Base-by-base conservation (phyloP, 2,888 invertebrate genomes). In the Drosophila pegasa region DNA sequence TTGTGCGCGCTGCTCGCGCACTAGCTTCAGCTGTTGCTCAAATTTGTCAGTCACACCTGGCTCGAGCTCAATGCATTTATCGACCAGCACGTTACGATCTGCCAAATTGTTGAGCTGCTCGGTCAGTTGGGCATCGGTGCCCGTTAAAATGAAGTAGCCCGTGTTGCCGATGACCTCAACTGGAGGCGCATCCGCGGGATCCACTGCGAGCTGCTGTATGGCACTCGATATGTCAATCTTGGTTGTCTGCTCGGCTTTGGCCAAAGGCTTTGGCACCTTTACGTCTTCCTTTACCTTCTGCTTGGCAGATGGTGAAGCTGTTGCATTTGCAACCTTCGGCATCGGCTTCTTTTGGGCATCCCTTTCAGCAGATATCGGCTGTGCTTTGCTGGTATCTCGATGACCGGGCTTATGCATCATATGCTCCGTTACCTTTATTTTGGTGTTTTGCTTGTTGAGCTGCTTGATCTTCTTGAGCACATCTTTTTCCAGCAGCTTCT, bases 71-170 rank as follows among this genome's bases (percentile, higher is more conserved):
- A 64, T 7, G 14, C 37, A 68, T 0, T 38, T 25, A n/a, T 55
- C 6, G 0, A 77, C 8, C 3, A 2, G 1, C 8, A 71, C 56
- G n/a, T 73, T 60, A 3, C 29, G 18, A 4, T 1, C 6, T 6
- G 27, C 20, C 37, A 88, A 54, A 8, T 69, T 22, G 1, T 27
- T 18, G 0, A 88, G 27, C 33, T 86, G 77, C 1, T 27, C 8
- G 0, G 27, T 6, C 43, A 83, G 33, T 29, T 80, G 69, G 0
- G 38, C 62, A 8, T 68, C 59, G 33, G 59, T 83, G 43, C 82
- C 82, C 2, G 57, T 71, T 1, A 83, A 27, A 16, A 80, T 50
- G 14, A 88, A 80, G 20, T 74, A 88, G 0, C 80, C 88, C 0
- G 77, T 64, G 3, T 60, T 55, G 2, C 65, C 80, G 10, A 88